phyloP scores from a whole-genome alignment of 2,113 vertebrate species.

The Cacatua alba region DNA sequence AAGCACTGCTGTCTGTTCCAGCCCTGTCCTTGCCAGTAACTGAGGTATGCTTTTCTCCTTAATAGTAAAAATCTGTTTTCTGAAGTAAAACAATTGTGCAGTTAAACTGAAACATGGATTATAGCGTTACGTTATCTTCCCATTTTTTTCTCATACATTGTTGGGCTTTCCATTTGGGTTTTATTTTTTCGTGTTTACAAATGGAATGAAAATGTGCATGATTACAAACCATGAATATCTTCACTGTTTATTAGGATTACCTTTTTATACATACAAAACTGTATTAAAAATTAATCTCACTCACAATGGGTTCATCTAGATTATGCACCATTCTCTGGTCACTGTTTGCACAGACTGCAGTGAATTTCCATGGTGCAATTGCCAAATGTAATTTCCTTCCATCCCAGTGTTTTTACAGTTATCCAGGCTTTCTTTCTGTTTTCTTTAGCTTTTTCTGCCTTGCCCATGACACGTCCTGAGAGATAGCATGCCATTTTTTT shows the following conservation, averaged over 20 bases:
- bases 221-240: background rate
- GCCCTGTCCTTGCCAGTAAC: slow-evolving; percentile 12
- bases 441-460: background rate
- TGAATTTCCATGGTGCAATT: background rate
- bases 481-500: background rate
- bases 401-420: background rate
- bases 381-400: background rate
- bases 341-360: background rate
- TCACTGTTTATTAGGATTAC: background rate
- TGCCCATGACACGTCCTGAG: background rate
- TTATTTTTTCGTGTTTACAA: background rate
- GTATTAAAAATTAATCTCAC: background rate
- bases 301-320: background rate
- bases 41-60: slow-evolving; percentile 73
- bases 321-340: background rate
- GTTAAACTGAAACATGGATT: slow-evolving; percentile 22
- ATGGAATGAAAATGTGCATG: background rate
- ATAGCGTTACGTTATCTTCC: background rate
- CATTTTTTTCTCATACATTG: background rate
- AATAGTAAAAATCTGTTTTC: background rate
- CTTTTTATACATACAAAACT: background rate
- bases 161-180: background rate
- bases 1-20: slow-evolving; percentile 65
- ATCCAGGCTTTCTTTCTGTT: background rate
- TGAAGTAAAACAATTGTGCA: background rate